Conservation (phyloP, 2,888 invertebrate genomes). For the Drosophila pseudotalamancana region DNA sequence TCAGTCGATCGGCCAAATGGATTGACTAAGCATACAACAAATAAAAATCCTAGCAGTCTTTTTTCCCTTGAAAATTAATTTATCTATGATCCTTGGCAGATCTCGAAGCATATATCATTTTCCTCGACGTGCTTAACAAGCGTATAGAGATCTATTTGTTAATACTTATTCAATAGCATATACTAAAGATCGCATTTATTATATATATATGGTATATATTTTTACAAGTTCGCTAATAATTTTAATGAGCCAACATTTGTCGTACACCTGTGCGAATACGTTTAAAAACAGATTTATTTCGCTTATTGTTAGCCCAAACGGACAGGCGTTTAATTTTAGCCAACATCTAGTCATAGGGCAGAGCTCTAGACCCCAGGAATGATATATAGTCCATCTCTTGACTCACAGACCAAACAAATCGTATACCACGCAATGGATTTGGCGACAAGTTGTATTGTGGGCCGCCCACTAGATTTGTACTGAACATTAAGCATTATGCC, state of each 20-base stretch:
- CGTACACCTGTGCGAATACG: slow-evolving; percentile 72
- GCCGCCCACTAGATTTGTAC: slow-evolving; percentile 43
- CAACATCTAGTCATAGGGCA: slow-evolving; percentile 34
- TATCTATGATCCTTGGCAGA: slow-evolving; percentile 38
- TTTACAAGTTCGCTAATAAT: slow-evolving; percentile 64
- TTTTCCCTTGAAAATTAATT: not conserved
- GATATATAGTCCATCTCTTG: slow-evolving; percentile 5
- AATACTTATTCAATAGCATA: not conserved
- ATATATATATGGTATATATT: slow-evolving; percentile 9
- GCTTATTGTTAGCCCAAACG: slow-evolving; percentile 37
- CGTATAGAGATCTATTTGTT: slow-evolving; percentile 28
- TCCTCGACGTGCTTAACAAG: slow-evolving; percentile 56
- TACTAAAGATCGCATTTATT: not conserved
- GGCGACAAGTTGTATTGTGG: slow-evolving; percentile 29
- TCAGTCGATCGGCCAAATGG: not conserved
- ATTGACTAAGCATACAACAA: too few species aligned
- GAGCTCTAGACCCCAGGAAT: not conserved
- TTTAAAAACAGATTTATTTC: slow-evolving; percentile 76
- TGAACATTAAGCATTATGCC: slow-evolving; percentile 32
- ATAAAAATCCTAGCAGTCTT: too few species aligned
- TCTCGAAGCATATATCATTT: slow-evolving; percentile 18
- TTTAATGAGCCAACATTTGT: slow-evolving; percentile 75
- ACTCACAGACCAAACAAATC: slow-evolving; percentile 5
- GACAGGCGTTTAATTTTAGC: slow-evolving; percentile 70
- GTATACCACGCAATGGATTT: slow-evolving; percentile 7